These are phyloP conservation scores for Clamator glandarius DNA, from an alignment of 2,797 vertebrate genomes.

Conservation along the genomic window DNA sequence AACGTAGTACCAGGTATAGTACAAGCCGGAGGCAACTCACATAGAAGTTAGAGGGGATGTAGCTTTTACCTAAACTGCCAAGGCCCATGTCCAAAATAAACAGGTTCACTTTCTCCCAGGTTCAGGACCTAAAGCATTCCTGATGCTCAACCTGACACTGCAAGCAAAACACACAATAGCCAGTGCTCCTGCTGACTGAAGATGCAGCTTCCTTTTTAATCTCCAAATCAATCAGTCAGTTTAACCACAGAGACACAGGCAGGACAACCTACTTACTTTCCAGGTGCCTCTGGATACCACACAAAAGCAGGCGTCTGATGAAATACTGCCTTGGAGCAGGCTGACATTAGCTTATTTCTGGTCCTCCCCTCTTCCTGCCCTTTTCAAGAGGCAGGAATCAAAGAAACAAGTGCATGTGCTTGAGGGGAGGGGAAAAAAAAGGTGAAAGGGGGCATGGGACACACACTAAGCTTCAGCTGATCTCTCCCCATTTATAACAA, in stretches of 20 bases:
- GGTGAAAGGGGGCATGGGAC: background rate
- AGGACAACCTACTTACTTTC: background rate
- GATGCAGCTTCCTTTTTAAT: background rate
- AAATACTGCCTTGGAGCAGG: background rate
- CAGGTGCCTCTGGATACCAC: background rate
- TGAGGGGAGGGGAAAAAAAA: background rate
- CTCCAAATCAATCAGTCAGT: background rate
- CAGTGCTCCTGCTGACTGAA: background rate
- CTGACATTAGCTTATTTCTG: background rate
- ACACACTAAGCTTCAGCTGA: background rate
- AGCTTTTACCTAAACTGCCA: background rate
- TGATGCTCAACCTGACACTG: background rate
- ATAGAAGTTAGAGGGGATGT: background rate
- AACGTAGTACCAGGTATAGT: background rate
- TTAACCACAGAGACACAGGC: background rate
- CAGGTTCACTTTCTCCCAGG: background rate
- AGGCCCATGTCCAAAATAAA: background rate
- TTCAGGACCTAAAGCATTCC: background rate
- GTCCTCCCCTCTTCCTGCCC: background rate
- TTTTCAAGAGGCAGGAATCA: background rate
- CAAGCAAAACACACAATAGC: background rate
- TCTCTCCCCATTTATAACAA: background rate
- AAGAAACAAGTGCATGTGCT: background rate
- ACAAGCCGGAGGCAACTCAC: background rate
- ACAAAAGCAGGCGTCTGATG: background rate